A percentile compares a stretch with the other conserved stretches of the same genome.
Evolutionary conservation across 2,113 vertebrate genomes (phyloP).

Genomic region (Craseonycteris thonglongyai): DNA sequence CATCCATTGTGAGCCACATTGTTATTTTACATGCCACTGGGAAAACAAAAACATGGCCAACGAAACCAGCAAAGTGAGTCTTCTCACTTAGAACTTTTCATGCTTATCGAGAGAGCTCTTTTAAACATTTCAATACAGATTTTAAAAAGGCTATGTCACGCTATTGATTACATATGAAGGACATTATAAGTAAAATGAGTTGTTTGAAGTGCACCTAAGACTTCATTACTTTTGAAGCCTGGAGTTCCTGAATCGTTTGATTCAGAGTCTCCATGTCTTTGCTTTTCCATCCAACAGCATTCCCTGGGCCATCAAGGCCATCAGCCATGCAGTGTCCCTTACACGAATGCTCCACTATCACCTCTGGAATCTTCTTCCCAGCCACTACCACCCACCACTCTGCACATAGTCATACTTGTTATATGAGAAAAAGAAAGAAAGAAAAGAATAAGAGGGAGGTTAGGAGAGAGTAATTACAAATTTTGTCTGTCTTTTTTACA

Average conservation of each 20-base stretch:
- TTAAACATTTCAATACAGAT: not conserved
- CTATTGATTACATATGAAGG: not conserved
- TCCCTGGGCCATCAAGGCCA: not conserved
- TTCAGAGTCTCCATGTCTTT: not conserved
- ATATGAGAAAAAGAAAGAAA: not conserved
- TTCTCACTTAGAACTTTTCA: not conserved
- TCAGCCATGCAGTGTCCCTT: rapidly evolving
- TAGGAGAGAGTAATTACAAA: not conserved
- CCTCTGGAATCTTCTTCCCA: not conserved
- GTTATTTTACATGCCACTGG: not conserved
- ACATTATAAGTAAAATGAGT: not conserved
- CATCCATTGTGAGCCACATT: not conserved
- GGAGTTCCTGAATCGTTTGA: not conserved
- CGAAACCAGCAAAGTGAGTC: not conserved
- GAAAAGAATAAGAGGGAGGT: not conserved
- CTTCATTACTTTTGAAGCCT: not conserved
- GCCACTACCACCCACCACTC: not conserved
- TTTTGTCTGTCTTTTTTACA: not conserved
- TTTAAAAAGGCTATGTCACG: not conserved
- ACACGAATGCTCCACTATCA: rapidly evolving
- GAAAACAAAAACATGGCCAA: not conserved
- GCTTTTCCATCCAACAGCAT: not conserved
- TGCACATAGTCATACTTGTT: not conserved
- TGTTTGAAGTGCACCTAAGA: too few relatives aligned
- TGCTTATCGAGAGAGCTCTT: not conserved